A percentile compares a stretch with the other conserved stretches of the same genome.
These are phyloP conservation scores for Boulengeromyrus knoepffleri DNA, from an alignment of 2,113 vertebrate species.

Conservation along the genomic window DNA sequence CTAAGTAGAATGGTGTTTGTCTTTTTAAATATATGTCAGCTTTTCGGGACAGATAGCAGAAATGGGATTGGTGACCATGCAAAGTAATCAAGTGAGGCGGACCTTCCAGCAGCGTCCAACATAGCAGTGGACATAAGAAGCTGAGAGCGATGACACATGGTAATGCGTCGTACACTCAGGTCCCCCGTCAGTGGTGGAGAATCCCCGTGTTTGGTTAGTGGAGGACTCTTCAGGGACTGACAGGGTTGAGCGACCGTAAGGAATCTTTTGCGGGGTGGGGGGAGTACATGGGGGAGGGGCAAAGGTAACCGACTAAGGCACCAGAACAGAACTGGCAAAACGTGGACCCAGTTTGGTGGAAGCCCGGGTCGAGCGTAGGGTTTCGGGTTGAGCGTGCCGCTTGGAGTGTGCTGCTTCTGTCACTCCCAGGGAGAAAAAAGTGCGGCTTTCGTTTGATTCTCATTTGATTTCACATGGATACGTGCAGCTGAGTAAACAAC, in stretches of 20 bases:
- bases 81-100: not conserved
- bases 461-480: conserved; percentile 36
- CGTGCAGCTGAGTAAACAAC: conserved; percentile 67
- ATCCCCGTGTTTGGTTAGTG: conserved; percentile 20
- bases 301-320: conserved; percentile 56
- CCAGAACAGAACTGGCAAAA: not conserved
- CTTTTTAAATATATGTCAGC: not conserved
- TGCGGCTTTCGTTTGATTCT: conserved; percentile 31
- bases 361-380: not conserved
- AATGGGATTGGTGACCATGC: not conserved
- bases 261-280: conserved; percentile 52
- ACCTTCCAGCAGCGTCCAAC: not conserved
- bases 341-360: not conserved
- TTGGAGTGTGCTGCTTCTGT: not conserved
- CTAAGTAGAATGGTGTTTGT: not conserved
- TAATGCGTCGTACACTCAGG: not conserved
- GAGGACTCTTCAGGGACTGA: conserved; percentile 33
- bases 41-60: not conserved
- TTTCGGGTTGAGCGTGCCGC: no score
- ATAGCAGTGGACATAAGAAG: not conserved
- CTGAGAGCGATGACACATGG: no score
- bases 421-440: conserved; percentile 28
- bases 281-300: conserved; percentile 30
- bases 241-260: conserved; percentile 54
- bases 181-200: not conserved